These are phyloP conservation scores for Zaprionus bogoriensis DNA, from an alignment of 2,888 invertebrate species.

Conservation along the genomic window DNA sequence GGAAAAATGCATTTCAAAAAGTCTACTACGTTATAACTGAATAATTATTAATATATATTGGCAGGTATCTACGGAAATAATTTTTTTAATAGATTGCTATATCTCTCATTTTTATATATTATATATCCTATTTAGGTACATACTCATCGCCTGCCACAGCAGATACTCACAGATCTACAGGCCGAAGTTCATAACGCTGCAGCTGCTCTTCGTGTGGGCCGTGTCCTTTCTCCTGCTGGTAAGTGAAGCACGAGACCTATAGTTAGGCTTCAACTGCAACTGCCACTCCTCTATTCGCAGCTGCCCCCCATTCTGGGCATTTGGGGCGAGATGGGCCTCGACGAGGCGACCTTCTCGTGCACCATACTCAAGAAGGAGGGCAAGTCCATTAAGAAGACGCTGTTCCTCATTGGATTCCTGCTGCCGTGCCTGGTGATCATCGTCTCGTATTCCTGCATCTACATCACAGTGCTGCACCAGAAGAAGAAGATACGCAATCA, in stretches of 20 bases:
- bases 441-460: conserved; percentile 93
- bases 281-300: too few relatives aligned
- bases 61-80: too few relatives aligned
- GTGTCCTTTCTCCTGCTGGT: conserved; percentile 89
- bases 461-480: conserved; percentile 89
- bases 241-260: too few relatives aligned
- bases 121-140: conserved; percentile 86
- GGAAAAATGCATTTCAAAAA: too few relatives aligned
- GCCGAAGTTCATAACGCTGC: conserved; percentile 88
- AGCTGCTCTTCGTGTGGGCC: conserved; percentile 91
- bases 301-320: conserved; percentile 90
- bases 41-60: too few relatives aligned
- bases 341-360: conserved; percentile 92
- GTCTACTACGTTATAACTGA: too few relatives aligned
- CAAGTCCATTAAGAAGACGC: conserved; percentile 91
- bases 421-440: conserved; percentile 93
- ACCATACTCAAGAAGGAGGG: conserved; percentile 92
- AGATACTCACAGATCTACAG: conserved; percentile 91
- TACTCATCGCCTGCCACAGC: conserved; percentile 91
- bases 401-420: conserved; percentile 92
- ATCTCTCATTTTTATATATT: too few relatives aligned
- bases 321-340: conserved; percentile 93
- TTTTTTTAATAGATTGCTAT: too few relatives aligned
- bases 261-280: too few relatives aligned
- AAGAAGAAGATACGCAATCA: conserved; percentile 89